Percentiles rank a stretch among this genome's conserved stretches.
Evolutionary conservation across 2,113 vertebrate species (phyloP).

Genomic region (Pseudois nayaur): DNA sequence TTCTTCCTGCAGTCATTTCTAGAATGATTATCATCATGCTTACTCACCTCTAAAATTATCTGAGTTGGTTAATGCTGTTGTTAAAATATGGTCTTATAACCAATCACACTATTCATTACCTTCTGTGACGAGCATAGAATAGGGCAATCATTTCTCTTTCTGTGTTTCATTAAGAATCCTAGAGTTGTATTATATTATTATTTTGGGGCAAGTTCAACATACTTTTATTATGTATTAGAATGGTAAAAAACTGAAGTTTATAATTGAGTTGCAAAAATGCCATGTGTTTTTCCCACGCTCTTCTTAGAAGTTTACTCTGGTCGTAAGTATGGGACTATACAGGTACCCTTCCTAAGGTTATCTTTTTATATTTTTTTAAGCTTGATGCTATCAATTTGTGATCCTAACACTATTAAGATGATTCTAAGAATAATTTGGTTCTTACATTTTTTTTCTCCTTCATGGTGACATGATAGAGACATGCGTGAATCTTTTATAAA

Average conservation of each 20-base stretch:
- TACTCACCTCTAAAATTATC: background rate
- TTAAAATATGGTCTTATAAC: background rate
- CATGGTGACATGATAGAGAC: background rate
- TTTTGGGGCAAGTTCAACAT: background rate
- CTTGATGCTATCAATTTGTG: background rate
- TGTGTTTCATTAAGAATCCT: background rate
- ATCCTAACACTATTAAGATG: background rate
- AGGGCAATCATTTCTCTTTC: background rate
- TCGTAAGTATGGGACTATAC: background rate
- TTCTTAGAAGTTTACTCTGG: background rate
- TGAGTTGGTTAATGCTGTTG: background rate
- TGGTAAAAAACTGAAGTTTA: background rate
- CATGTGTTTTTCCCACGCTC: background rate
- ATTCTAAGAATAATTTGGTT: background rate
- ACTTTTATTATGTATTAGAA: background rate
- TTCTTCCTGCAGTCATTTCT: background rate
- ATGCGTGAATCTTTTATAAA: background rate
- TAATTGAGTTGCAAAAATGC: background rate
- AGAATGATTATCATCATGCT: background rate
- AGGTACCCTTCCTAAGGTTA: background rate
- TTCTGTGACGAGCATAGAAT: background rate
- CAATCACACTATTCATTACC: background rate
- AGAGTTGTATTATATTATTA: background rate
- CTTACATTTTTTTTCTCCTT: background rate
- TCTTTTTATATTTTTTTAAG: background rate